These are phyloP conservation scores for Sarcophaga peregrina DNA, from an alignment of 1,140 invertebrate genomes.

Conservation along the genomic window DNA sequence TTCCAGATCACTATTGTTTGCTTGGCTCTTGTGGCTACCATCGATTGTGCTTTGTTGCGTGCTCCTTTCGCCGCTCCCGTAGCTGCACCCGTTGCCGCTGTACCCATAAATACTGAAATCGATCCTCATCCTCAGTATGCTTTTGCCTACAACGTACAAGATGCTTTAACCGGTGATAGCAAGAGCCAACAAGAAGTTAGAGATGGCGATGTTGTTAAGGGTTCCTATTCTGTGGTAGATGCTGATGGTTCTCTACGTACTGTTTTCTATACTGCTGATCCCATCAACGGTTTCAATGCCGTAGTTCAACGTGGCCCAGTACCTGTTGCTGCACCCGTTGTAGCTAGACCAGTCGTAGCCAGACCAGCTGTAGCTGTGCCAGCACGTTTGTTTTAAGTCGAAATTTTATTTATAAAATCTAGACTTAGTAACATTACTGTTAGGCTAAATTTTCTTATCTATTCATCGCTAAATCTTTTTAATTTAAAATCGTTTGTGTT, in stretches of 20 bases:
- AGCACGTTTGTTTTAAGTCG: conserved; percentile 37
- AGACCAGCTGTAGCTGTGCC: conserved; percentile 49
- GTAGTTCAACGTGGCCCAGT: conserved; percentile 68
- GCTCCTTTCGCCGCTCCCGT: conserved; percentile 59
- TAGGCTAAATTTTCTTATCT: not conserved
- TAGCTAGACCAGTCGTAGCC: conserved; percentile 49
- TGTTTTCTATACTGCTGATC: conserved; percentile 71
- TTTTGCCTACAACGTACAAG: conserved; percentile 73
- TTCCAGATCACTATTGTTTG: conserved; percentile 53
- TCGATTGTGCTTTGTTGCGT: conserved; percentile 53
- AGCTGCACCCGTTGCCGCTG: conserved; percentile 51
- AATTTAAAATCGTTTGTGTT: conserved; percentile 12
- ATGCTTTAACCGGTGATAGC: conserved; percentile 73
- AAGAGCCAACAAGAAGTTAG: conserved; percentile 73
- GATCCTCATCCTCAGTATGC: conserved; percentile 72
- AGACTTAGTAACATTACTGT: not conserved
- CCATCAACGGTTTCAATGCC: conserved; percentile 73
- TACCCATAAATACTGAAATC: conserved; percentile 59
- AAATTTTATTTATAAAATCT: not conserved
- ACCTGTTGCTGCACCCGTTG: conserved; percentile 49
- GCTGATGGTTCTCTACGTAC: conserved; percentile 71
- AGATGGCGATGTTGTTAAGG: conserved; percentile 72
- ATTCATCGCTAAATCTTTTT: not conserved
- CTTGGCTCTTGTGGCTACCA: conserved; percentile 51
- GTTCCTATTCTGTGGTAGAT: conserved; percentile 71